Percentiles rank a stretch among this genome's conserved stretches.
These are phyloP conservation scores for Armadillidium nasatum DNA, from an alignment of 1,140 invertebrate genomes.

Conservation along the genomic window DNA sequence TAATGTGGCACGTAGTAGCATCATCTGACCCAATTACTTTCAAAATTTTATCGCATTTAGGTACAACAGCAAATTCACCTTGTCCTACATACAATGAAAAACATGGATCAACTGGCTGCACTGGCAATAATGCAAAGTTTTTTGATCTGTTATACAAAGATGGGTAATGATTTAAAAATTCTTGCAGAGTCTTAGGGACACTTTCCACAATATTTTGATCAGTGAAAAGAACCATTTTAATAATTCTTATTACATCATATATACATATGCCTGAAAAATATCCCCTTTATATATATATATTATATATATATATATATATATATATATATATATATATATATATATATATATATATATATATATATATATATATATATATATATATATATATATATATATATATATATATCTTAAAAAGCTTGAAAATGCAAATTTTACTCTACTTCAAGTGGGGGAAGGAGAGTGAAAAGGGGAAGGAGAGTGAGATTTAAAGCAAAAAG, in stretches of 20 bases:
- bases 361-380: too few relatives aligned
- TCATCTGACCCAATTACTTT: slow-evolving; percentile 44
- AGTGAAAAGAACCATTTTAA: background rate
- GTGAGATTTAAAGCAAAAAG: too few relatives aligned
- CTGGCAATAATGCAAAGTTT: background rate
- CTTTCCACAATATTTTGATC: background rate
- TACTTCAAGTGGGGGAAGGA: too few relatives aligned
- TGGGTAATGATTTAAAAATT: background rate
- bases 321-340: too few relatives aligned
- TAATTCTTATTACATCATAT: background rate
- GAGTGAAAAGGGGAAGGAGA: too few relatives aligned
- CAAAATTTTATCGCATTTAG: slow-evolving; percentile 32
- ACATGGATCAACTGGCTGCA: background rate
- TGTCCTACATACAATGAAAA: slow-evolving; percentile 41
- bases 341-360: too few relatives aligned
- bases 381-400: too few relatives aligned
- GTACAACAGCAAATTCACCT: slow-evolving; percentile 43
- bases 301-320: too few relatives aligned
- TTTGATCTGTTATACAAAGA: background rate
- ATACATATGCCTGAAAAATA: too few relatives aligned
- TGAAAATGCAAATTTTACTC: too few relatives aligned
- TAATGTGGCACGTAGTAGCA: slow-evolving; percentile 45
- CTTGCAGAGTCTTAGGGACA: background rate
- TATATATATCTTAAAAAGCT: too few relatives aligned
- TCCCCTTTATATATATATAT: too few relatives aligned